A percentile compares a stretch with the other conserved stretches of the same genome.
Conservation (phyloP, 2,888 invertebrate genomes). For the Agrypnus murinus region DNA sequence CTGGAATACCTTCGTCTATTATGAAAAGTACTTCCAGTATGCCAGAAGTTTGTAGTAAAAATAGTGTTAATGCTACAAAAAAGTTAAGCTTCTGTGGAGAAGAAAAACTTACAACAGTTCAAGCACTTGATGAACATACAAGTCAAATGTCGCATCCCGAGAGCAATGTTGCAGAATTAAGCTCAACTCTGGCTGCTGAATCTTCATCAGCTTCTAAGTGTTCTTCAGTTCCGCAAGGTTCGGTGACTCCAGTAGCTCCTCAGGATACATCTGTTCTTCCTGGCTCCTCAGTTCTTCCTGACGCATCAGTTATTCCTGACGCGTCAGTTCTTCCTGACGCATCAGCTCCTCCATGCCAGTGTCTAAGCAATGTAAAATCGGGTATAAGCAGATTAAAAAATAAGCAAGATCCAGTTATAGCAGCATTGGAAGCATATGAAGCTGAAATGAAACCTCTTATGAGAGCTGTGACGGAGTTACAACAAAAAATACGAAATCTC, state of each 20-base stretch:
- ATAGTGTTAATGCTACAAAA: background rate
- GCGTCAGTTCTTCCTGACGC: background rate
- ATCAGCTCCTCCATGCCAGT: slow-evolving; percentile 5
- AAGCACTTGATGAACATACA: background rate
- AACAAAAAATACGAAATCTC: slow-evolving; percentile 54
- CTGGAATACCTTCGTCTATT: background rate
- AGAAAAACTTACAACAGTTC: background rate
- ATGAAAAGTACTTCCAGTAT: slow-evolving; percentile 11
- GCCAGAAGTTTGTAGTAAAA: slow-evolving; percentile 9
- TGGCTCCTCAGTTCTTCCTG: background rate
- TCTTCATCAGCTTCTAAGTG: no score
- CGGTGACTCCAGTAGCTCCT: no score
- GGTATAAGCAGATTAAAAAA: no score
- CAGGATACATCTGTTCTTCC: no score
- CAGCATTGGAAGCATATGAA: slow-evolving; percentile 56
- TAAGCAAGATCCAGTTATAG: slow-evolving; percentile 52
- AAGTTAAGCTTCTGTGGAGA: background rate
- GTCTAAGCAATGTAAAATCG: slow-evolving; percentile 22
- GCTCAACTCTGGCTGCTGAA: no score
- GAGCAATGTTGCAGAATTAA: no score
- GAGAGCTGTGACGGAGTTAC: slow-evolving; percentile 53
- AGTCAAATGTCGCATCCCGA: background rate
- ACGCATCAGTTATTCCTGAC: background rate
- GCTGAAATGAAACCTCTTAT: slow-evolving; percentile 57
- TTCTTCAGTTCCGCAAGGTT: no score